Base-by-base conservation (phyloP, 2,888 invertebrate genomes). In the Ecliptopera silaceata region DNA sequence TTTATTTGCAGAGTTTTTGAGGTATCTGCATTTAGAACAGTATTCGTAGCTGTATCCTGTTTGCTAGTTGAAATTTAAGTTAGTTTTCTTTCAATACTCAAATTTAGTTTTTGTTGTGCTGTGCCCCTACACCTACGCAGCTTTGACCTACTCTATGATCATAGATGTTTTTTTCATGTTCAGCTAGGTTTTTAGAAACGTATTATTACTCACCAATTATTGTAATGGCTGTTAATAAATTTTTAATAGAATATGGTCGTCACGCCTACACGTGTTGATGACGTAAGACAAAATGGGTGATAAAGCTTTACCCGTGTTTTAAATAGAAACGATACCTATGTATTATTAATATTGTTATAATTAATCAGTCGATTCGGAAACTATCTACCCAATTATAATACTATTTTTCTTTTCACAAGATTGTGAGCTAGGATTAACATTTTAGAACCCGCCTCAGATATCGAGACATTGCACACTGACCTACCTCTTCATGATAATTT, bases 121-220 rank as follows among this genome's bases (percentile, higher is more conserved):
- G 4, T 32, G 20, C 15, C 29, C 15, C n/a, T 5, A 13, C 44
- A 34, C 50, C 49, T 34, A 45, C 56, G 45, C 42, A 46, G 20
- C 29, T 43, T 17, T 48, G 52, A 57, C 51, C 43, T 50, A 41
- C 41, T 44, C 34, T 18, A 8, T 36, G 38, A 29, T 38, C 13
- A 54, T 48, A 54, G 43, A 52, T 20, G 20, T 20, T 20, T 20
- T 18, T 34, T 32, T 13, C 20, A 20, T 51, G 17, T 38, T 29
- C 8, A 10, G 43, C 18, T 38, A 31, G 32, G 31, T 34, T 20
- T 46, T 41, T 41, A 29, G 5, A 44, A 26, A 17, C 4, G 26
- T 6, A 38, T 47, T 34, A 41, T 13, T 15, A 12, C 22, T 26
- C 26, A 26, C 26, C 26, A 8, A 26, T 26, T 26, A 32, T 31